Conservation (phyloP, 1,140 invertebrate genomes). For the Trichonephila clavata region DNA sequence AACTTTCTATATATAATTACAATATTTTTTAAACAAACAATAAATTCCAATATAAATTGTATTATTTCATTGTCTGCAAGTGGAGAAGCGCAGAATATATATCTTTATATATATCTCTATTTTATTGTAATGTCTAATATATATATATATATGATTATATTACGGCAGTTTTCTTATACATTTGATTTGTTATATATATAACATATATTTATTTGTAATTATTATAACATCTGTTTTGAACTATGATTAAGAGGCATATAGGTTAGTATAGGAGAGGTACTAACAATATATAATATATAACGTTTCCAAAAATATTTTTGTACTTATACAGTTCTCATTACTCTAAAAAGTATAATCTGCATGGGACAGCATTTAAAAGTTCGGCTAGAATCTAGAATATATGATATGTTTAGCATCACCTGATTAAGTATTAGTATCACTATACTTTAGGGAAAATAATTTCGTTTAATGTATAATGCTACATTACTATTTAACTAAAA, state of each 20-base stretch:
- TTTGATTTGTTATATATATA: constrained; percentile 15
- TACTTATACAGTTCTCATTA: constrained; percentile 53
- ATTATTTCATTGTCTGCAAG: constrained; percentile 28
- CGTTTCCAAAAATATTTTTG: constrained; percentile 72
- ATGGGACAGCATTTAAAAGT: constrained; percentile 43
- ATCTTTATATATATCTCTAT: constrained; percentile 11
- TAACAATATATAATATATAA: constrained; percentile 64
- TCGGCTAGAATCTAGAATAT: constrained; percentile 53
- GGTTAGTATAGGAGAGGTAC: constrained; percentile 50
- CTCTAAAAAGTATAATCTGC: constrained; percentile 49
- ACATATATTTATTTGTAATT: not conserved
- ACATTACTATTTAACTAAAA: not conserved
- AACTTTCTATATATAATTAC: constrained; percentile 35
- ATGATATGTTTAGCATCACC: constrained; percentile 69
- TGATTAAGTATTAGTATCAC: constrained; percentile 23
- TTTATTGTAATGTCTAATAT: constrained; percentile 34
- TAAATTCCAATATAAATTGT: constrained; percentile 43
- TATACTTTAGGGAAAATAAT: not conserved
- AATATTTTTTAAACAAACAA: constrained; percentile 55
- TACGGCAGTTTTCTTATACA: constrained; percentile 41
- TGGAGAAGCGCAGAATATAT: constrained; percentile 20
- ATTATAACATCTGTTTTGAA: constrained; percentile 24
- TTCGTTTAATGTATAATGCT: not conserved
- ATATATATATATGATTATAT: constrained; percentile 29
- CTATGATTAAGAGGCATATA: constrained; percentile 49